Conservation (phyloP, 2,113 vertebrate species). For the Dissostichus mawsoni region DNA sequence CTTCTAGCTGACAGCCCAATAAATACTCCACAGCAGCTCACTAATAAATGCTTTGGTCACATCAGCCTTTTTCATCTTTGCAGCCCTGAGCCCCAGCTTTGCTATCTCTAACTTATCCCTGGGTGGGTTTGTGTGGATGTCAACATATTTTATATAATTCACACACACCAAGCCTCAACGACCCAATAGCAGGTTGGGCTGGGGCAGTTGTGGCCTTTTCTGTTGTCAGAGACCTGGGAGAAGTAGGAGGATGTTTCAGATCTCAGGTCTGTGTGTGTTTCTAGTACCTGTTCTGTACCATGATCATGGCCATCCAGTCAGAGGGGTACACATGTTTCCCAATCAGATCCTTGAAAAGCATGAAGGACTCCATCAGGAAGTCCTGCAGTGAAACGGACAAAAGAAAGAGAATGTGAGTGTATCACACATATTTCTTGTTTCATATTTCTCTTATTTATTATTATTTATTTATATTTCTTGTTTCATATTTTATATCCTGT, state of each 20-base stretch:
- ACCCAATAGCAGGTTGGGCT: background rate
- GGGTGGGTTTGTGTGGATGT: constrained; percentile 45
- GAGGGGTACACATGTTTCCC: constrained; percentile 95
- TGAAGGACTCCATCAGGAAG: constrained; percentile 98
- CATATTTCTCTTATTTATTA: no score
- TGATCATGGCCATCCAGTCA: constrained; percentile 99
- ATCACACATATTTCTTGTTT: no score
- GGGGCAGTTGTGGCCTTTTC: background rate
- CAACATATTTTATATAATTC: constrained; percentile 26
- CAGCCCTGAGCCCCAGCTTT: constrained; percentile 61
- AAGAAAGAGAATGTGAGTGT: background rate
- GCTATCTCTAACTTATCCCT: constrained; percentile 36
- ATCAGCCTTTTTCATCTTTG: constrained; percentile 54
- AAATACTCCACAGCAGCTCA: constrained; percentile 13
- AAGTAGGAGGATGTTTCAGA: background rate
- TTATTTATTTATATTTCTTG: no score
- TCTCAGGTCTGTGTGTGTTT: background rate
- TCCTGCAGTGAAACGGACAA: constrained; percentile 83
- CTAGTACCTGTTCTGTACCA: constrained; percentile 96
- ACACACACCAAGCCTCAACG: background rate
- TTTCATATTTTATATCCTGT: no score
- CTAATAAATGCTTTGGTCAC: constrained; percentile 45
- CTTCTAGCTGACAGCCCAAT: constrained; percentile 39
- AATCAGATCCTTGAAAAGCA: constrained; percentile 96
- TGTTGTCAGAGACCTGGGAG: background rate